These are phyloP conservation scores for Dichetophora obliterata DNA, from an alignment of 2,888 invertebrate species.

Conservation along the genomic window DNA sequence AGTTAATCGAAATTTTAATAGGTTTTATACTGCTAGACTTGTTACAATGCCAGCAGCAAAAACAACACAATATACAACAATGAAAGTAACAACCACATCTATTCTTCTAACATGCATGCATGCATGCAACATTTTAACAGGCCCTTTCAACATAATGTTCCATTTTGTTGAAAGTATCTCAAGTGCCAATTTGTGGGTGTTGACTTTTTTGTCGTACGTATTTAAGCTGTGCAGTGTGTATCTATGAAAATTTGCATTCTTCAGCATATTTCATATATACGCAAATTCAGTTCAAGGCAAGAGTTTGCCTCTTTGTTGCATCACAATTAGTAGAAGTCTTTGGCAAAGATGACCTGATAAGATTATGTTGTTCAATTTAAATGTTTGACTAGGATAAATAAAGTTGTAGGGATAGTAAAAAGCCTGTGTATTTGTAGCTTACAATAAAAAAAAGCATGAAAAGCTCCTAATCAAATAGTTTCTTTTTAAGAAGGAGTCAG, in stretches of 20 bases:
- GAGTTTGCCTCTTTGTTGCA: neutral
- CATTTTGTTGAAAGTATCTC: neutral
- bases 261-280: neutral
- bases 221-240: neutral
- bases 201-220: neutral
- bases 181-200: constrained; percentile 31
- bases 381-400: neutral
- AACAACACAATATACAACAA: neutral
- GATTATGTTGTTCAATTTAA: constrained; percentile 16
- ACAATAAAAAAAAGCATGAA: no score
- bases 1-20: constrained; percentile 54
- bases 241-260: neutral
- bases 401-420: no score
- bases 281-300: constrained; percentile 20
- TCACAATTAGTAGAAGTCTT: neutral
- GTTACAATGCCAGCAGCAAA: neutral
- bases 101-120: neutral
- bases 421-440: no score
- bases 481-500: no score
- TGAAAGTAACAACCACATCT: neutral
- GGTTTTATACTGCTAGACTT: constrained; percentile 40
- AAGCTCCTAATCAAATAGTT: no score
- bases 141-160: neutral
- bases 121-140: no score
- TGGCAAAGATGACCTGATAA: constrained; percentile 17